Conservation (phyloP, 2,797 vertebrate species). For the Molossus molossus region DNA sequence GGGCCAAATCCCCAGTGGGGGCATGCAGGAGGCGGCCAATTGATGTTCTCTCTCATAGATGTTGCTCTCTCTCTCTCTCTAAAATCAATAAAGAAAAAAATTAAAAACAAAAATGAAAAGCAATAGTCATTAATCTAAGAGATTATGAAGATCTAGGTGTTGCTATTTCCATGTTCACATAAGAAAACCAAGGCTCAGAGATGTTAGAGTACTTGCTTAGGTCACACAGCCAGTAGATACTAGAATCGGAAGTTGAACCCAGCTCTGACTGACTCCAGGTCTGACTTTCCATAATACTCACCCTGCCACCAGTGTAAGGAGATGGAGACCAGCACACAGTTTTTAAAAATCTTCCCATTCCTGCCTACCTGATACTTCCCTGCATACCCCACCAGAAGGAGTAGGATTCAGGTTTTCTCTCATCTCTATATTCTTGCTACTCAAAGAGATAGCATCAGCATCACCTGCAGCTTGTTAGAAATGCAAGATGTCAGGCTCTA, state of each 20-base stretch:
- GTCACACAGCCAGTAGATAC: background rate
- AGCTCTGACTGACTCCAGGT: background rate
- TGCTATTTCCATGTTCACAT: slow-evolving; percentile 12
- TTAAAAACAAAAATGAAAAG: background rate
- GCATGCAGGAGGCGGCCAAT: too few relatives aligned
- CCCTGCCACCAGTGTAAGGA: background rate
- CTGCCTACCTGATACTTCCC: background rate
- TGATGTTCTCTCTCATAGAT: too few relatives aligned
- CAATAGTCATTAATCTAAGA: background rate
- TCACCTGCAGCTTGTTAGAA: background rate
- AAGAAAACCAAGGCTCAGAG: slow-evolving; percentile 1
- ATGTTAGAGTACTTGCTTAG: background rate
- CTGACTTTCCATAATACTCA: background rate
- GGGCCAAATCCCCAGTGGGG: too few relatives aligned
- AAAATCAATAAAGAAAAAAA: too few relatives aligned
- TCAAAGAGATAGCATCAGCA: background rate
- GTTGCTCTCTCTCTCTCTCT: too few relatives aligned
- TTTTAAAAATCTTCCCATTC: background rate
- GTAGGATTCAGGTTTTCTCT: background rate
- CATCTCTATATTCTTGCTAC: background rate
- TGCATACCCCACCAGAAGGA: background rate
- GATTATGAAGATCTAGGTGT: background rate
- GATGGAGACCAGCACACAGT: background rate
- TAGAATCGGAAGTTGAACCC: background rate
- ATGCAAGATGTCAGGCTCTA: background rate